These are phyloP conservation scores for Cryptoblepharus egeriae DNA, from an alignment of 2,797 vertebrate genomes.

Conservation along the genomic window DNA sequence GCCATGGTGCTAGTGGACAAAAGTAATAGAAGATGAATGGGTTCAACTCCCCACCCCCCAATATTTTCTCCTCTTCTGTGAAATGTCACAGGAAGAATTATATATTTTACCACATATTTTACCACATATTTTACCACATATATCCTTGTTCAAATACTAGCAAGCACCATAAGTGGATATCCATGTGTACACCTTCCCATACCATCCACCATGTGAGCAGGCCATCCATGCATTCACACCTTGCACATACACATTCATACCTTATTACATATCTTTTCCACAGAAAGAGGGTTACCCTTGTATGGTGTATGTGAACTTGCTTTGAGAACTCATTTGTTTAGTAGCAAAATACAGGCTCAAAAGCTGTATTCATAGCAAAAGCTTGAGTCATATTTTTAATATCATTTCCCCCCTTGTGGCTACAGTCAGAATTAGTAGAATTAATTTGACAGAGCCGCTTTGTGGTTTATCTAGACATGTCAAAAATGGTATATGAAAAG, in stretches of 20 bases:
- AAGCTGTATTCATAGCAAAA: conserved; percentile 6
- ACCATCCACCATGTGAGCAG: neutral
- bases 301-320: neutral
- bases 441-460: conserved; percentile 35
- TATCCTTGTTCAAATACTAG: neutral
- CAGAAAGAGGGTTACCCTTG: no score
- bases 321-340: neutral
- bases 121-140: no score
- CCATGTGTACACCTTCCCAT: neutral
- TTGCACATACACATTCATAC: neutral
- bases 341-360: neutral
- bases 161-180: neutral
- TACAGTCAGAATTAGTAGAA: conserved; percentile 41
- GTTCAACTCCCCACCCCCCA: neutral
- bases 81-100: neutral
- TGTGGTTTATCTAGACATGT: conserved; percentile 27
- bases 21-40: neutral
- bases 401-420: neutral
- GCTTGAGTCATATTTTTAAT: neutral
- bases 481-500: conserved; percentile 46
- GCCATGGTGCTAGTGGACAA: neutral
- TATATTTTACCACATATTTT: no score
- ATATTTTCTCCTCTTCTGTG: neutral
- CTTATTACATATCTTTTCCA: neutral
- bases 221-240: neutral